Evolutionary conservation across 2,797 vertebrate species (phyloP).

Genomic region (Nannoperca obscura): DNA sequence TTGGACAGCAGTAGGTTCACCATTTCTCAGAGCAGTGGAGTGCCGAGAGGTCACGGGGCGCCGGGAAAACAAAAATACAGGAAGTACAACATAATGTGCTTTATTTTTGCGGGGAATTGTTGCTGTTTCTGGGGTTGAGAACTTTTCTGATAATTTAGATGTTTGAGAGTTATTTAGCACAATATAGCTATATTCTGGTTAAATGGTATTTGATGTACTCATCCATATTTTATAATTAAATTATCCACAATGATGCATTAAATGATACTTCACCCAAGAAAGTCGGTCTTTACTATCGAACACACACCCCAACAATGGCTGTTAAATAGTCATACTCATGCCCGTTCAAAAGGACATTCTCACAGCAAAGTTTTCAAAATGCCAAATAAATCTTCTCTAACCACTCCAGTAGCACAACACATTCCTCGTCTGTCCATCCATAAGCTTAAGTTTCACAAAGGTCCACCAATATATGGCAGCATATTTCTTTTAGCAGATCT

Average conservation of each 20-base stretch:
- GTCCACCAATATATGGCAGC: not conserved
- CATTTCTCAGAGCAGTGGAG: no score
- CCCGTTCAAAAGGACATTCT: not conserved
- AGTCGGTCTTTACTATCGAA: not conserved
- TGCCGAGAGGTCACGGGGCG: no score
- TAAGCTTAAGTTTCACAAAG: not conserved
- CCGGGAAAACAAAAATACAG: no score
- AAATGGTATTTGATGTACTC: no score
- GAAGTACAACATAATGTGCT: no score
- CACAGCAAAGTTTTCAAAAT: not conserved
- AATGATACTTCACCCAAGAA: not conserved
- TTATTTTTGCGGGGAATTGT: no score
- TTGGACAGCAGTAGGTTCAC: no score
- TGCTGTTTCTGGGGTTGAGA: no score
- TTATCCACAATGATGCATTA: not conserved
- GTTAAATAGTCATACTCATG: not conserved
- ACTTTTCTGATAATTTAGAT: no score
- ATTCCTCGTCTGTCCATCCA: not conserved
- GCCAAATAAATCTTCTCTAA: not conserved
- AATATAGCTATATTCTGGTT: no score
- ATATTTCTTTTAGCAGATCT: not conserved
- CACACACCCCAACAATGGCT: not conserved
- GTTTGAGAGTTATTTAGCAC: no score
- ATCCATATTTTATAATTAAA: no score
- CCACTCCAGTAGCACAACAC: not conserved